Conservation (phyloP, 2,113 vertebrate genomes). For the Ancistrus triradiatus region DNA sequence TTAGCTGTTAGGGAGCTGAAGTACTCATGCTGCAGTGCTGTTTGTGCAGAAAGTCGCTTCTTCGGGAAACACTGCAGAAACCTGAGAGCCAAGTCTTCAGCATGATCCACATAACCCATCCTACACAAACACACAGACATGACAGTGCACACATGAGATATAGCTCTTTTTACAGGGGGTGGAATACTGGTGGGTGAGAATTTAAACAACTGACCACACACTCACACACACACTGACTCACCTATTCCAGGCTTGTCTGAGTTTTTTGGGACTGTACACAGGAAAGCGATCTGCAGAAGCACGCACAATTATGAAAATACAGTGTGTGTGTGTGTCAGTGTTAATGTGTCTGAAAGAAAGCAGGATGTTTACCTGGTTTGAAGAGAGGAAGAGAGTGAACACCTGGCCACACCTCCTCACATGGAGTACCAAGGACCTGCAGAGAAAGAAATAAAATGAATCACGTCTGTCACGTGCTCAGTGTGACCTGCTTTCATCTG, state of each 20-base stretch:
- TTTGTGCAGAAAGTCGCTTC: conserved; percentile 90
- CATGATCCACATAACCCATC: conserved; percentile 87
- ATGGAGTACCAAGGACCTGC: conserved; percentile 89
- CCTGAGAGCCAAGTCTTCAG: conserved; percentile 91
- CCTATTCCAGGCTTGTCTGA: conserved; percentile 97
- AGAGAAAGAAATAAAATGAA: conserved; percentile 25
- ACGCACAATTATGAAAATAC: conserved; percentile 18
- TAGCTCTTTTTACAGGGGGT: too few relatives aligned
- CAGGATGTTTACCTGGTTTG: conserved; percentile 86
- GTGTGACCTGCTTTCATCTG: too few relatives aligned
- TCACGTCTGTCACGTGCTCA: too few relatives aligned
- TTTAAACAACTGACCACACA: background rate
- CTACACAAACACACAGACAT: conserved; percentile 57
- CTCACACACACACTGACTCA: conserved; percentile 67
- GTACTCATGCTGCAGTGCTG: conserved; percentile 88
- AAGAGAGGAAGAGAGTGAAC: conserved; percentile 91
- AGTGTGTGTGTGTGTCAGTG: background rate
- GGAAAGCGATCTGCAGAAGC: conserved; percentile 83
- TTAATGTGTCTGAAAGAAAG: too few relatives aligned
- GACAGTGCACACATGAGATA: conserved; percentile 26
- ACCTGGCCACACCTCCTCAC: conserved; percentile 90
- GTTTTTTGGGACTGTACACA: conserved; percentile 88
- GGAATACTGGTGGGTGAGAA: too few relatives aligned
- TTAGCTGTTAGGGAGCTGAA: conserved; percentile 93
- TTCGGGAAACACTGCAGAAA: conserved; percentile 97